phyloP scores from a whole-genome alignment of 1,140 invertebrate genomes.

The Pseudomyrmex pallidus region DNA sequence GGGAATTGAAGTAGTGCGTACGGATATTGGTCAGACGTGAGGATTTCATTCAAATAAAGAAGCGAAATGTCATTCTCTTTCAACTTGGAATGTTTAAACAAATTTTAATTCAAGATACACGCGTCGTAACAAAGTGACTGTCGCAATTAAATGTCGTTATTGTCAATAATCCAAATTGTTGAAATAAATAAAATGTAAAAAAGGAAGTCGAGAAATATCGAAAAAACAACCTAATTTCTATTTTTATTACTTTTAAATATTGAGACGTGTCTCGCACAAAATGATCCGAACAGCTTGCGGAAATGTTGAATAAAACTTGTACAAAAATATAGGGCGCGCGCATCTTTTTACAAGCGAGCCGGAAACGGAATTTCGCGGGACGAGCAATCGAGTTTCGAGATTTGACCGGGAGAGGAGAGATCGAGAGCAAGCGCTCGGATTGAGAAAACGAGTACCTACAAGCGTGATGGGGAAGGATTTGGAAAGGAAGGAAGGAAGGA shows the following conservation, averaged over 20 bases:
- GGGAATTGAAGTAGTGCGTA: background rate
- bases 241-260: no score
- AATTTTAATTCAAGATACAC: no score
- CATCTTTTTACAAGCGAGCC: background rate
- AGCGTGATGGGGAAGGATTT: conserved; percentile 1
- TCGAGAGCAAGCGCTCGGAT: conserved; percentile 18
- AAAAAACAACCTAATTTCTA: no score
- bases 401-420: background rate
- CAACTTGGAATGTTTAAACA: no score
- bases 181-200: no score
- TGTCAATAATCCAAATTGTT: no score
- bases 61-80: background rate
- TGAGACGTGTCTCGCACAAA: no score
- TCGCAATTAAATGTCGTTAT: no score
- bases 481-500: conserved; percentile 15
- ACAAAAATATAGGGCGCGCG: background rate
- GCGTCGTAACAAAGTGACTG: no score
- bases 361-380: background rate
- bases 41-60: conserved; percentile 15
- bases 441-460: conserved; percentile 8
- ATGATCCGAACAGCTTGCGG: no score
- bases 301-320: background rate
- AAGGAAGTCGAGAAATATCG: no score
- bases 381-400: conserved; percentile 21
- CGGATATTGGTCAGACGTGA: background rate